Conservation (phyloP, 2,888 invertebrate genomes). For the Bombyx huttoni region DNA sequence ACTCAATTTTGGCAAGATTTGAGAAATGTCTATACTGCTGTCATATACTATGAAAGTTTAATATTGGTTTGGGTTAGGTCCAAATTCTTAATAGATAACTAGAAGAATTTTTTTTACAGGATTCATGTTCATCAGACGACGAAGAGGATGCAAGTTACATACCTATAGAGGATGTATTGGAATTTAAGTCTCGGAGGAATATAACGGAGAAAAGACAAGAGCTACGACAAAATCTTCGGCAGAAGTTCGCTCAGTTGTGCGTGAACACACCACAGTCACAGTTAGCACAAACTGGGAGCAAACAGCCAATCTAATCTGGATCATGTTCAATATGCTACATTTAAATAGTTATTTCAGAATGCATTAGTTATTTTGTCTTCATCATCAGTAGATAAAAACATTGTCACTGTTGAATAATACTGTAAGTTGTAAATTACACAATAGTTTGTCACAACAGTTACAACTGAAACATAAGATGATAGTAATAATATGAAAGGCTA, state of each 20-base stretch:
- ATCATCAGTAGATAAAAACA: neutral
- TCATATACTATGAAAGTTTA: neutral
- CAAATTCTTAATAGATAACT: neutral
- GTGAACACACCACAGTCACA: slow-evolving; percentile 55
- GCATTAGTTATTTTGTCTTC: neutral
- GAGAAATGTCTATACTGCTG: too few relatives aligned
- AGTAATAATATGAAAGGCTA: neutral
- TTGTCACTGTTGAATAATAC: neutral
- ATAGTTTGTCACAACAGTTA: neutral
- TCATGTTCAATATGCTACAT: slow-evolving; percentile 24
- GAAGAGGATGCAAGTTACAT: slow-evolving; percentile 85
- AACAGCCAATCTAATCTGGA: slow-evolving; percentile 27
- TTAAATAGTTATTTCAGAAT: neutral
- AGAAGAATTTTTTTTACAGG: slow-evolving; percentile 54
- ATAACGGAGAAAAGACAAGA: slow-evolving; percentile 86
- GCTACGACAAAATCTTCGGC: slow-evolving; percentile 84
- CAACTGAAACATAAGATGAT: neutral
- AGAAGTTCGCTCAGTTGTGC: slow-evolving; percentile 87
- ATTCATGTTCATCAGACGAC: slow-evolving; percentile 83
- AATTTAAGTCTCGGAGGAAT: slow-evolving; percentile 86
- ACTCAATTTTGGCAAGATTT: too few relatives aligned
- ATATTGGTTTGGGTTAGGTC: too few relatives aligned
- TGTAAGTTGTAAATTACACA: neutral
- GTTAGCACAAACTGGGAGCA: slow-evolving; percentile 22
- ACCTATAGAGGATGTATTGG: slow-evolving; percentile 89